Percentiles rank a stretch among this genome's conserved stretches.
phyloP scores from a whole-genome alignment of 2,797 vertebrate species.

The Dallia pectoralis region DNA sequence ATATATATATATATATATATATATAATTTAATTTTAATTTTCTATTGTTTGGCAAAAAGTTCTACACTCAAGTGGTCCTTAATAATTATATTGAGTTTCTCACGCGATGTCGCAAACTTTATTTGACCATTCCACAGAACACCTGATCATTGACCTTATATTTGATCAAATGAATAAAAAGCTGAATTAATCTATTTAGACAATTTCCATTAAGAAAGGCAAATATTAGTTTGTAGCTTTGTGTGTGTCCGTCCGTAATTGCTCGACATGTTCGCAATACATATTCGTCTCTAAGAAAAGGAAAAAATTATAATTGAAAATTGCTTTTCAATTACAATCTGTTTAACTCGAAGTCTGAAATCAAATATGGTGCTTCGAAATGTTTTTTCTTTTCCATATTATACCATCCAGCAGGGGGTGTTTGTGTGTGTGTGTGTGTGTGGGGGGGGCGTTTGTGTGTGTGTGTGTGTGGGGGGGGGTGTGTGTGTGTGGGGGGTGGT shows the following conservation, averaged over 20 bases:
- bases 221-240: slow-evolving; percentile 72
- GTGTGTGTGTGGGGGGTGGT: neutral
- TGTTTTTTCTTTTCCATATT: slow-evolving; percentile 62
- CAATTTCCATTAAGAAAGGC: slow-evolving; percentile 62
- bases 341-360: slow-evolving; percentile 78
- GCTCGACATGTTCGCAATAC: slow-evolving; percentile 63
- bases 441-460: slow-evolving; percentile 42
- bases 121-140: neutral
- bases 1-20: too few relatives aligned
- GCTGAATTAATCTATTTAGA: slow-evolving; percentile 63
- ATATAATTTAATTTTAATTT: neutral
- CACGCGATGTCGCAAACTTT: neutral
- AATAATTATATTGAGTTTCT: neutral
- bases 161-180: slow-evolving; percentile 53
- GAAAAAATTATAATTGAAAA: slow-evolving; percentile 72
- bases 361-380: slow-evolving; percentile 74
- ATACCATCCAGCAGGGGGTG: slow-evolving; percentile 58
- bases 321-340: slow-evolving; percentile 79
- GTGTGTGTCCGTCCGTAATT: slow-evolving; percentile 66
- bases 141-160: neutral
- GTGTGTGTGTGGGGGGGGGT: slow-evolving; percentile 23
- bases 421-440: slow-evolving; percentile 45
- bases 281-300: slow-evolving; percentile 65
- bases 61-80: neutral
- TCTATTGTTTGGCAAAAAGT: neutral